phyloP scores from a whole-genome alignment of 2,113 vertebrate genomes.

The Hystrix cristata region DNA sequence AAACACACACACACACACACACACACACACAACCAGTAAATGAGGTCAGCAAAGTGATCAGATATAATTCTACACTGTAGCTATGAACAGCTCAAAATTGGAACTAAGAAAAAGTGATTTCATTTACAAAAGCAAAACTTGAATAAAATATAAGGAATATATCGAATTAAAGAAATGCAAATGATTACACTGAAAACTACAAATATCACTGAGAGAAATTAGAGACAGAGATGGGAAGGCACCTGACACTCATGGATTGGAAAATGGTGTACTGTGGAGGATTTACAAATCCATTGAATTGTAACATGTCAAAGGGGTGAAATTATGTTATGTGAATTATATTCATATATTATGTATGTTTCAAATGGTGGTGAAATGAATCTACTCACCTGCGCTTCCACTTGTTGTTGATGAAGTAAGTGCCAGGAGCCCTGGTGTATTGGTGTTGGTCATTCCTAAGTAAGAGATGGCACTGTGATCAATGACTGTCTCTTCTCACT shows the following conservation, averaged over 20 bases:
- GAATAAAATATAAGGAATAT: neutral
- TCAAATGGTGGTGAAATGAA: neutral
- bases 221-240: neutral
- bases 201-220: neutral
- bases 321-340: neutral
- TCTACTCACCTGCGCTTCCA: constrained; percentile 56
- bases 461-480: constrained; percentile 79
- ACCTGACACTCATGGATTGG: neutral
- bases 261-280: neutral
- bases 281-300: neutral
- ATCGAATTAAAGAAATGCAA: neutral
- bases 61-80: neutral
- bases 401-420: neutral
- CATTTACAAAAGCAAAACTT: neutral
- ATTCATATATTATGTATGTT: neutral
- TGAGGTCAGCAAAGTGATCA: neutral
- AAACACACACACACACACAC: neutral
- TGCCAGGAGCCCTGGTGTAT: neutral
- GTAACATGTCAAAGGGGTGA: neutral
- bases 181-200: neutral
- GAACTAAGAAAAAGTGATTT: neutral
- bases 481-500: constrained; percentile 54
- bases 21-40: neutral
- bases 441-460: constrained; percentile 74
- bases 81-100: neutral